Evolutionary conservation across 2,888 invertebrate genomes (phyloP).

Genomic region (Thereva nobilitata): DNA sequence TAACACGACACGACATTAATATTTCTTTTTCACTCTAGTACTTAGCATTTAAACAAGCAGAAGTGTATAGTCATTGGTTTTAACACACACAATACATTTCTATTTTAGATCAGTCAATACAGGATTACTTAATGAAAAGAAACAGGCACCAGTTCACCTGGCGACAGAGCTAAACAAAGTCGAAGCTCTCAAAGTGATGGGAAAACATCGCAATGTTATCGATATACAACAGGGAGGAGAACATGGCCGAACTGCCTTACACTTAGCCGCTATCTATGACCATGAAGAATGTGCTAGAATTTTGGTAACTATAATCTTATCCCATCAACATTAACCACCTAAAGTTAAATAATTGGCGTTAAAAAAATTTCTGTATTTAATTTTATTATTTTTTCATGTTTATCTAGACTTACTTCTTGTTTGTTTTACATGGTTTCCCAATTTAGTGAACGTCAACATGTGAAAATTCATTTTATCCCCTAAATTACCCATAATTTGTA

Average conservation of each 20-base stretch:
- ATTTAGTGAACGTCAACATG: too few relatives aligned
- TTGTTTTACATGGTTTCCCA: neutral
- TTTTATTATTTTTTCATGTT: conserved; percentile 1
- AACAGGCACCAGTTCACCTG: conserved; percentile 78
- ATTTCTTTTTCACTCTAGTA: too few relatives aligned
- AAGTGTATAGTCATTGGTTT: neutral
- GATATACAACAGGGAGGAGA: conserved; percentile 75
- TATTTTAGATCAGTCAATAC: conserved; percentile 68
- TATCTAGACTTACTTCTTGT: neutral
- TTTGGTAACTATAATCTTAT: conserved; percentile 64
- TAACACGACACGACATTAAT: too few relatives aligned
- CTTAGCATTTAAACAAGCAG: neutral
- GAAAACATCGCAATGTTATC: conserved; percentile 69
- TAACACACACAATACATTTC: neutral
- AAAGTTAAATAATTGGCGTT: neutral
- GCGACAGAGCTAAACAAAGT: conserved; percentile 79
- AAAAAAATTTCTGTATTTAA: conserved; percentile 4
- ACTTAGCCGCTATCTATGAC: conserved; percentile 83
- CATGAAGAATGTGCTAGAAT: conserved; percentile 80
- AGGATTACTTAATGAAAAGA: conserved; percentile 72
- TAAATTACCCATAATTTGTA: neutral
- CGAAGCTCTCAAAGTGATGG: conserved; percentile 69
- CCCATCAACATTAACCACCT: too few relatives aligned
- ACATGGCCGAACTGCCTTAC: conserved; percentile 79
- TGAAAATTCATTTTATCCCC: too few relatives aligned